Percentiles rank a stretch among this genome's conserved stretches.
phyloP scores from a whole-genome alignment of 2,888 invertebrate genomes.

The Phasia obesa region DNA sequence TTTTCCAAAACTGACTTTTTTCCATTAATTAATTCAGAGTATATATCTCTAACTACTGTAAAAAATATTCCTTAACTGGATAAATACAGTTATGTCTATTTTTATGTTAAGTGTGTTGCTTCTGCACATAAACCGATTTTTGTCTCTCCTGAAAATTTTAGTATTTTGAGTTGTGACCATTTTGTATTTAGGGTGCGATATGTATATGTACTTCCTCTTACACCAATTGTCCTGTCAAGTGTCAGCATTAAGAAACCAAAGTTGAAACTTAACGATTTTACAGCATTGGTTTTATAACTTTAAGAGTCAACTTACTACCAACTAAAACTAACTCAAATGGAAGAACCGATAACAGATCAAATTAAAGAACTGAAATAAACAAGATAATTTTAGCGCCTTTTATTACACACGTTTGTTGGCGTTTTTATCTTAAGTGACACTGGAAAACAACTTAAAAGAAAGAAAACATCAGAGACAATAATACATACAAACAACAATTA shows the following conservation, averaged over 20 bases:
- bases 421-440: conserved; percentile 53
- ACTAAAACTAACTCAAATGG: not conserved
- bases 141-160: too few species aligned
- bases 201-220: too few species aligned
- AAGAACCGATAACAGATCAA: conserved; percentile 38
- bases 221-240: too few species aligned
- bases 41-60: too few species aligned
- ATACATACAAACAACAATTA: not conserved
- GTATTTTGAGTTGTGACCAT: too few species aligned
- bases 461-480: not conserved
- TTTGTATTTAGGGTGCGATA: too few species aligned
- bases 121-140: too few species aligned
- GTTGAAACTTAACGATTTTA: conserved; percentile 23
- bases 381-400: conserved; percentile 64
- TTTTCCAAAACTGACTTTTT: too few species aligned
- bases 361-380: conserved; percentile 30
- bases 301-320: conserved; percentile 23
- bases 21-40: too few species aligned
- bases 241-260: conserved; percentile 39
- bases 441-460: conserved; percentile 15
- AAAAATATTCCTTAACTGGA: too few species aligned
- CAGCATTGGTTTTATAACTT: conserved; percentile 22
- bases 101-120: too few species aligned
- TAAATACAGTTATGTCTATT: too few species aligned
- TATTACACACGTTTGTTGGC: conserved; percentile 56